Evolutionary conservation across 1,140 invertebrate species (phyloP), one percentile per base, ranked within the genome.

Genomic region (Trichonephila inaurata): DNA sequence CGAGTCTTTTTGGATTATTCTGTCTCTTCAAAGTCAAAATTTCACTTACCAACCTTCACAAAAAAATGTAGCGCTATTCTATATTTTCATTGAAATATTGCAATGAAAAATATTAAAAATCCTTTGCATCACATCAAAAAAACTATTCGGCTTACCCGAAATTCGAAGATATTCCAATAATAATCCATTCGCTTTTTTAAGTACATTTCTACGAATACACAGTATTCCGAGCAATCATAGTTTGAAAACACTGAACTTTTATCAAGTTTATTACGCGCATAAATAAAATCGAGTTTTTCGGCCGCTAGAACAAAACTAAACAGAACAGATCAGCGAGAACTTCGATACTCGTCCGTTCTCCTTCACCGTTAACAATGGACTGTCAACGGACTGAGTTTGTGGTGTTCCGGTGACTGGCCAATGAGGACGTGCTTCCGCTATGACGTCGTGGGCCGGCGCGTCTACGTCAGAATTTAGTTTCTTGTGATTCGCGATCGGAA

Each of bases 351-450:
- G 64, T 87, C 91, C 83, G 62, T 16, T 72, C 91, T 21, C 91
- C n/a, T 24, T 28, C 64, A 87, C 62, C 62, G 82, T 87, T 92
- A 86, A 92, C 91, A 92, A 92, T 92, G 83, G 28, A 92, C 91
- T 92, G 91, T 87, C 90, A 91, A 77, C 64, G 83, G 66, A 86
- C 24, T 33, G 40, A 83, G 81, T 83, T 83, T 87, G 40, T 28
- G 51, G 19, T 72, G 64, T 72, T 92, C 83, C 83, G 60, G 21
- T 60, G 19, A 21, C 21, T n/a, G n/a, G 83, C 61, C 83, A 83
- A 92, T 86, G 44, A 64, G 83, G 60, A 61, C 83, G 51, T 40
- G 62, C 72, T 92, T 92, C 91, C 82, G 82, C 66, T 92, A 87
- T 92, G 91, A 92, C 91, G 91, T 92, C 8, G 10, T 5, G 40